These are phyloP conservation scores for Acanthochromis polyacanthus DNA, from an alignment of 2,113 vertebrate species.

Conservation along the genomic window DNA sequence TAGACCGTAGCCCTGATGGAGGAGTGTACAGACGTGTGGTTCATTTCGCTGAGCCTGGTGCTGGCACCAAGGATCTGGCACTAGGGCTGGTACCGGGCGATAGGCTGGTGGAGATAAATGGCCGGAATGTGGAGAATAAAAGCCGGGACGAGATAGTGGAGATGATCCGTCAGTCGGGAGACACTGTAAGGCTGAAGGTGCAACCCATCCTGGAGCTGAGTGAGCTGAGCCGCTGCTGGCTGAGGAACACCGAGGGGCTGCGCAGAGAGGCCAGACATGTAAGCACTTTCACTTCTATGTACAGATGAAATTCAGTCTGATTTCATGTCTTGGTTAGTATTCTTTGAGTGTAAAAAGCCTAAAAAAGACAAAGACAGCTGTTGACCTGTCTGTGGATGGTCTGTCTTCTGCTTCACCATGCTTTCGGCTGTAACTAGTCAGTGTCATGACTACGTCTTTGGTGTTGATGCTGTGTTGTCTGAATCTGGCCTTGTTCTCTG, in stretches of 20 bases:
- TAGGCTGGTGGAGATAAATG: slow-evolving; percentile 95
- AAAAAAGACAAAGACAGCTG: too few relatives aligned
- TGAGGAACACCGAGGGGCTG: slow-evolving; percentile 86
- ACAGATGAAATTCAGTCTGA: neutral
- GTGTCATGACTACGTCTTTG: too few relatives aligned
- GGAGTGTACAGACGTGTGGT: slow-evolving; percentile 91
- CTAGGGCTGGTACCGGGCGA: slow-evolving; percentile 95
- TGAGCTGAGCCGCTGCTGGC: slow-evolving; percentile 95
- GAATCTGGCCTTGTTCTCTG: too few relatives aligned
- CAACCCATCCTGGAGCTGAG: slow-evolving; percentile 96
- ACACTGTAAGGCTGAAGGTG: slow-evolving; percentile 93
- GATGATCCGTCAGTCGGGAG: slow-evolving; percentile 97
- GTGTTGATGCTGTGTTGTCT: too few relatives aligned
- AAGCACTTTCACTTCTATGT: slow-evolving; percentile 70
- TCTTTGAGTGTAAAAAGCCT: neutral
- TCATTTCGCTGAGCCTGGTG: slow-evolving; percentile 95
- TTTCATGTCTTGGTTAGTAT: neutral
- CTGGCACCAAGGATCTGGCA: slow-evolving; percentile 91
- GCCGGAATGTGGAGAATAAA: slow-evolving; percentile 94
- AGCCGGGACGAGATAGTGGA: slow-evolving; percentile 97
- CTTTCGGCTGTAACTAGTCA: too few relatives aligned
- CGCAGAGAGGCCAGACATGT: slow-evolving; percentile 88
- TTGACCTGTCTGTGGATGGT: too few relatives aligned
- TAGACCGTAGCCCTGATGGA: slow-evolving; percentile 90
- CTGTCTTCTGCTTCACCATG: too few relatives aligned